Evolutionary conservation across 2,113 vertebrate species (phyloP).

Genomic region (Myotis brandtii): DNA sequence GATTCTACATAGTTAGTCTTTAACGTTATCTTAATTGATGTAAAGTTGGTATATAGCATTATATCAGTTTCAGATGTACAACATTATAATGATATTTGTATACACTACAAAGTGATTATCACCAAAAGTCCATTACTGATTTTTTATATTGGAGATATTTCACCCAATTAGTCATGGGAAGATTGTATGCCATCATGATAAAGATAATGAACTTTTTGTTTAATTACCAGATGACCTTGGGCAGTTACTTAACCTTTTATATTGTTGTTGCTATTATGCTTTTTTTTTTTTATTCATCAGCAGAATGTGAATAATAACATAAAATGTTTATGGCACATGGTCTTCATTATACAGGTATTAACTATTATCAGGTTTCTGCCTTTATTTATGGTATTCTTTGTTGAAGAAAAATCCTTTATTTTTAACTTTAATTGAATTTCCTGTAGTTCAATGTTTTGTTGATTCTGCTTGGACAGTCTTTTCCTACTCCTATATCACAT

Average conservation of each 20-base stretch:
- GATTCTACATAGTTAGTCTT: not conserved
- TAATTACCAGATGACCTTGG: not conserved
- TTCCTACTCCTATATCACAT: not conserved
- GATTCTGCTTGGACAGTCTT: slow-evolving; percentile 40
- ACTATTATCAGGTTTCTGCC: not conserved
- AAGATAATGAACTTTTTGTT: not conserved
- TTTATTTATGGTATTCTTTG: not conserved
- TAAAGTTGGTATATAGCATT: not conserved
- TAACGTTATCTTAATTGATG: not conserved
- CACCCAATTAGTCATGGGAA: not conserved
- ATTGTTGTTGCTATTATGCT: not conserved
- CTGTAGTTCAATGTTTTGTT: not conserved
- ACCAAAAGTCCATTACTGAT: not conserved
- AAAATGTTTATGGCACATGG: not conserved
- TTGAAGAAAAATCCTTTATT: slow-evolving; percentile 18
- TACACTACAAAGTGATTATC: not conserved
- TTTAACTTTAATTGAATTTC: slow-evolving; percentile 35
- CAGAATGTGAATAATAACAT: not conserved
- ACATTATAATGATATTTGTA: not conserved
- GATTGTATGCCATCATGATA: accelerated
- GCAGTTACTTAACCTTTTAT: not conserved
- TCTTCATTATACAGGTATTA: not conserved
- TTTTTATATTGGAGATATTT: not conserved
- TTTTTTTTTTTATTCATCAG: not conserved
- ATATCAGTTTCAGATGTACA: not conserved